phyloP scores from a whole-genome alignment of 2,113 vertebrate genomes.

The Manacus vitellinus region DNA sequence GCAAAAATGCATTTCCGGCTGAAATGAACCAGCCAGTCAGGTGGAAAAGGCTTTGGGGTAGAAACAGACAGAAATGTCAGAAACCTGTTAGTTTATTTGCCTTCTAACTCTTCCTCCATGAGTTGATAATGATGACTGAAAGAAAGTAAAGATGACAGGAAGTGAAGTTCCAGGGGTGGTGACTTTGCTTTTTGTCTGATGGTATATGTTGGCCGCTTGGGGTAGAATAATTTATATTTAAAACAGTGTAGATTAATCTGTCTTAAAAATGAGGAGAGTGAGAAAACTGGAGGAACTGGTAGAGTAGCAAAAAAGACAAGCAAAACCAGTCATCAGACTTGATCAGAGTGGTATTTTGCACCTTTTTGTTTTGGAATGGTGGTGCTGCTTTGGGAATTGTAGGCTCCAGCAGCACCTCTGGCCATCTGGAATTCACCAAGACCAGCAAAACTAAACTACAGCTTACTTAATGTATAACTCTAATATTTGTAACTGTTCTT shows the following conservation, averaged over 20 bases:
- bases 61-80: not conserved
- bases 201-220: not conserved
- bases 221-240: not conserved
- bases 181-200: not conserved
- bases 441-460: not conserved
- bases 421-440: not conserved
- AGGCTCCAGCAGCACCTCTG: not conserved
- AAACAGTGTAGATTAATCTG: not conserved
- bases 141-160: not conserved
- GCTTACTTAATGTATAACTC: not conserved
- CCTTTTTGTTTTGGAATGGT: not conserved
- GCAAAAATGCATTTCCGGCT: not conserved
- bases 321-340: not conserved
- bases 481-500: not conserved
- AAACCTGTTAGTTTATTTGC: not conserved
- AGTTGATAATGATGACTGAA: not conserved
- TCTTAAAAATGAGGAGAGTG: not conserved
- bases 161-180: not conserved
- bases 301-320: not conserved
- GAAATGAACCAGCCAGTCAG: not conserved
- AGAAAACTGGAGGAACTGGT: not conserved
- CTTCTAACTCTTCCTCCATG: not conserved
- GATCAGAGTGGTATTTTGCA: not conserved
- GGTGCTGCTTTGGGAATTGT: fast-evolving
- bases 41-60: not conserved